Conservation (phyloP, 2,797 vertebrate species). For the Knipowitschia caucasica region DNA sequence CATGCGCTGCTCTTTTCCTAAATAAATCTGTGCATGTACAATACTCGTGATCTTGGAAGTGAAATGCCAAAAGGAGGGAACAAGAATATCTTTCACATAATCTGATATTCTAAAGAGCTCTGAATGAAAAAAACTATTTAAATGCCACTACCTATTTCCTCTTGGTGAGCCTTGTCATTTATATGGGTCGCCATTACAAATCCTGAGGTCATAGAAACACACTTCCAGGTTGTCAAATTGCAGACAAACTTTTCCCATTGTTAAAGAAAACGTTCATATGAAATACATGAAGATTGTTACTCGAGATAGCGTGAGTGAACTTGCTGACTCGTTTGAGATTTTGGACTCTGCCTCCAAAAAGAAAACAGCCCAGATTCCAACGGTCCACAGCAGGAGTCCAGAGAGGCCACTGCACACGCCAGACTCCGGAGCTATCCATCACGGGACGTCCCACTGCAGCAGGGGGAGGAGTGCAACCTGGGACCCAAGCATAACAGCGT, state of each 20-base stretch:
- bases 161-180: neutral
- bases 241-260: too few species aligned
- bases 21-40: too few species aligned
- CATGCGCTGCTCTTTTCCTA: too few species aligned
- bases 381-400: constrained; percentile 41
- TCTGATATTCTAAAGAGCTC: neutral
- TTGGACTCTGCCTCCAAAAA: constrained; percentile 37
- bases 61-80: neutral
- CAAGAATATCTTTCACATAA: neutral
- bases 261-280: too few species aligned
- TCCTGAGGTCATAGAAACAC: neutral
- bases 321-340: constrained; percentile 46
- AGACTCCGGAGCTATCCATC: constrained; percentile 65
- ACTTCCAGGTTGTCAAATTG: constrained; percentile 4
- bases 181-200: neutral
- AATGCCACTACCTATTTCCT: neutral
- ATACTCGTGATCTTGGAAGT: neutral
- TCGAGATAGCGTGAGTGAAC: too few species aligned
- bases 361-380: constrained; percentile 57
- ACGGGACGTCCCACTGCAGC: constrained; percentile 39
- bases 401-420: constrained; percentile 55
- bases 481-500: constrained; percentile 56
- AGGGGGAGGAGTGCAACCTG: constrained; percentile 23
- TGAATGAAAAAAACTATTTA: neutral
- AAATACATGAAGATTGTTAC: too few species aligned